These are phyloP conservation scores for Heliconius sara DNA, from an alignment of 2,888 invertebrate genomes.

Conservation along the genomic window DNA sequence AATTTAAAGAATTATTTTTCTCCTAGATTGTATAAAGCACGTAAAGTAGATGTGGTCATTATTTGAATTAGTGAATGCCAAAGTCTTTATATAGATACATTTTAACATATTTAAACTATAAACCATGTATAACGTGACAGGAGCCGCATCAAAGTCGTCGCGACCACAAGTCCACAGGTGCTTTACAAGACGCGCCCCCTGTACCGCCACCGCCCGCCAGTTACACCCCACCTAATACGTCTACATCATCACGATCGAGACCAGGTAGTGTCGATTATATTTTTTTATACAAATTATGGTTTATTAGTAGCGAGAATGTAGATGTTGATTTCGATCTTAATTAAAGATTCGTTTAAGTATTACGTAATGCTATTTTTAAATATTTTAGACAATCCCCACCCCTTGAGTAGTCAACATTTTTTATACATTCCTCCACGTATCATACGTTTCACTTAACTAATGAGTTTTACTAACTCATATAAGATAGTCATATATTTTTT, in stretches of 20 bases:
- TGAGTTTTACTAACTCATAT: no score
- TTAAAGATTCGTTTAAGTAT: no score
- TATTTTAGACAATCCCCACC: not conserved
- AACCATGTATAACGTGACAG: conserved; percentile 36
- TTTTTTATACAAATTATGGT: not conserved
- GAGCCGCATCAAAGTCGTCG: conserved; percentile 48
- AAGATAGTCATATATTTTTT: no score
- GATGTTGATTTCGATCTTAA: no score
- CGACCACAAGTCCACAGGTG: conserved; percentile 72
- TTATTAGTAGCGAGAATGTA: no score
- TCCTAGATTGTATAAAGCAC: not conserved
- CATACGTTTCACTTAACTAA: no score
- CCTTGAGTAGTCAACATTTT: not conserved
- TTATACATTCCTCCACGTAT: no score
- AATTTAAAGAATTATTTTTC: not conserved
- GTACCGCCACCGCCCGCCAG: conserved; percentile 74
- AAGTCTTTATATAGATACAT: not conserved
- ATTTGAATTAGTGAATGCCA: not conserved
- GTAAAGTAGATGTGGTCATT: not conserved
- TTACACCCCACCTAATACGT: conserved; percentile 62
- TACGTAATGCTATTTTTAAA: no score
- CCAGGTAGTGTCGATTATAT: conserved; percentile 21
- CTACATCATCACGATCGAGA: conserved; percentile 27
- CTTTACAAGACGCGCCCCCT: conserved; percentile 71
- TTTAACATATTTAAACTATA: not conserved